Evolutionary conservation across 2,888 invertebrate species (phyloP).

Genomic region (Nyleta sp.): DNA sequence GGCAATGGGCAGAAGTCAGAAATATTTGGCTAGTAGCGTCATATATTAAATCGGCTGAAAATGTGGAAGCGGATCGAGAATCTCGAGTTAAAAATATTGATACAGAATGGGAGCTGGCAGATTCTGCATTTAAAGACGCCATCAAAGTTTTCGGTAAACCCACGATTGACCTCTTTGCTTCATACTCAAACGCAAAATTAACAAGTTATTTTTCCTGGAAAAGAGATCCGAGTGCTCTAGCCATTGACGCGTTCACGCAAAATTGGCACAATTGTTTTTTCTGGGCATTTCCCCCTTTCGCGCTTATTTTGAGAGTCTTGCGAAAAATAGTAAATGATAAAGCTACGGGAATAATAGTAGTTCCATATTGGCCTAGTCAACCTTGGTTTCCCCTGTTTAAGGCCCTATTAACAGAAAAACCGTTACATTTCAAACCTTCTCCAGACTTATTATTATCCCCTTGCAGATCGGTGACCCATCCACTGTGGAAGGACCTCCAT

Average conservation of each 20-base stretch:
- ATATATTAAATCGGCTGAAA: conserved; percentile 25
- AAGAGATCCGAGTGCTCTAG: conserved; percentile 31
- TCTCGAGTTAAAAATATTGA: neutral
- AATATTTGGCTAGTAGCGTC: conserved; percentile 42
- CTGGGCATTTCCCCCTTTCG: conserved; percentile 59
- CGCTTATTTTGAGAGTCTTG: conserved; percentile 46
- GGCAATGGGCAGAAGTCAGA: neutral
- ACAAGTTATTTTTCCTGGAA: conserved; percentile 26
- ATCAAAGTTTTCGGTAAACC: too few relatives aligned
- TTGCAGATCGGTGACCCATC: conserved; percentile 28
- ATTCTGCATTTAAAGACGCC: too few relatives aligned
- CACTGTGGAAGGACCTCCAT: conserved; percentile 28
- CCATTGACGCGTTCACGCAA: conserved; percentile 54
- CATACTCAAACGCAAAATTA: conserved; percentile 42
- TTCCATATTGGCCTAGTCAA: conserved; percentile 15
- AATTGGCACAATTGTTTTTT: conserved; percentile 39
- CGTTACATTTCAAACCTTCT: conserved; percentile 1
- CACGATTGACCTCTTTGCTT: conserved; percentile 59
- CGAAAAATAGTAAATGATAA: conserved; percentile 53
- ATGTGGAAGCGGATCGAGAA: conserved; percentile 9
- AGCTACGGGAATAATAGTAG: conserved; percentile 27
- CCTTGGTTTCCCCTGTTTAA: conserved; percentile 27
- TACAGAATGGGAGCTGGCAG: too few relatives aligned
- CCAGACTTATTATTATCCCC: conserved; percentile 54
- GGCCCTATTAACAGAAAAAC: neutral